Evolutionary conservation across 2,113 vertebrate species (phyloP).

Genomic region (Tautogolabrus adspersus): DNA sequence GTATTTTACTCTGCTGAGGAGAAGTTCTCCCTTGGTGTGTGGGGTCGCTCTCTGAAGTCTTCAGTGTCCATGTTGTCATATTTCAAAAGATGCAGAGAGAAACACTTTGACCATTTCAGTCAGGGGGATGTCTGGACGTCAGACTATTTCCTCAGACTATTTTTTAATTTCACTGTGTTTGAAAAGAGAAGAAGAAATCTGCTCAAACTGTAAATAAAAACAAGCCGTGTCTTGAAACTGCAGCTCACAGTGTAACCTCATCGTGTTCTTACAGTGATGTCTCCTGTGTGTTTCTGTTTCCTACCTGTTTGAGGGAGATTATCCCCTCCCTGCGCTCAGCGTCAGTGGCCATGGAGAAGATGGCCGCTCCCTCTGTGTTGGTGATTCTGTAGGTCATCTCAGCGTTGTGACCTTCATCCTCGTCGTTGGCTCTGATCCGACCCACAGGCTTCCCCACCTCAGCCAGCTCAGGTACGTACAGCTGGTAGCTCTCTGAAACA

Average conservation of each 20-base stretch:
- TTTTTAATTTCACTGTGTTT: constrained; percentile 2
- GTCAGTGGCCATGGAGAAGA: constrained; percentile 91
- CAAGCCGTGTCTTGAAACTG: no score
- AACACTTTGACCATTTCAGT: not conserved
- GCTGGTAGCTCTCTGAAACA: constrained; percentile 91
- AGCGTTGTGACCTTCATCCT: constrained; percentile 90
- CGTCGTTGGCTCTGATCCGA: constrained; percentile 93
- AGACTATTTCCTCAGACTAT: not conserved
- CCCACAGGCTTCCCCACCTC: constrained; percentile 92
- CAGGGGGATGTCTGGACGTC: not conserved
- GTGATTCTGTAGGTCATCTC: constrained; percentile 93
- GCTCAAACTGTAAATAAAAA: not conserved
- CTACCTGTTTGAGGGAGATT: constrained; percentile 91
- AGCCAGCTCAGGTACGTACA: constrained; percentile 93
- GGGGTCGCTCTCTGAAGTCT: not conserved
- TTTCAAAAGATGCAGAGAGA: constrained; percentile 5
- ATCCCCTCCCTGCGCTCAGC: constrained; percentile 91
- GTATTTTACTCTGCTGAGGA: no score
- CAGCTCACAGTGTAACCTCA: no score
- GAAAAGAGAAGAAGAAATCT: not conserved
- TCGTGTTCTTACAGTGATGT: no score
- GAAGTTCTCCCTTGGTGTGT: not conserved
- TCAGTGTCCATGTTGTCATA: not conserved
- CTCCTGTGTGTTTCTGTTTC: constrained; percentile 4
- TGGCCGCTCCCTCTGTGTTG: constrained; percentile 88